phyloP scores from a whole-genome alignment of 2,113 vertebrate species.

The cat (Felis catus) region F.catus_Fca126_mat1.0 CM031421.1:69638501-69639000 shows the following conservation, averaged over 20 bases:
- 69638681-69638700: not conserved
- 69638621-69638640: not conserved
- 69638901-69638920: not conserved
- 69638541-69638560: not conserved
- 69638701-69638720: not conserved
- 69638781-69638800: not conserved
- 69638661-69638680: not conserved
- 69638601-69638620: not conserved
- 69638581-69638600: not conserved
- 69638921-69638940: not conserved
- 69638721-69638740: not conserved
- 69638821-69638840: conserved; percentile 29
- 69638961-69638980: not conserved
- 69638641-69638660: not conserved
- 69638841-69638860: not conserved
- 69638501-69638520: not conserved
- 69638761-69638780: not conserved
- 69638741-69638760: not conserved
- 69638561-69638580: not conserved
- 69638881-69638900: not conserved
- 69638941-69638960: not conserved
- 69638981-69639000: not conserved
- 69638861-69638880: not conserved
- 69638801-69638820: not conserved
- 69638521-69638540: not conserved